Evolutionary conservation across 1,140 invertebrate species (phyloP).

Genomic region (Drosophila aff.): DNA sequence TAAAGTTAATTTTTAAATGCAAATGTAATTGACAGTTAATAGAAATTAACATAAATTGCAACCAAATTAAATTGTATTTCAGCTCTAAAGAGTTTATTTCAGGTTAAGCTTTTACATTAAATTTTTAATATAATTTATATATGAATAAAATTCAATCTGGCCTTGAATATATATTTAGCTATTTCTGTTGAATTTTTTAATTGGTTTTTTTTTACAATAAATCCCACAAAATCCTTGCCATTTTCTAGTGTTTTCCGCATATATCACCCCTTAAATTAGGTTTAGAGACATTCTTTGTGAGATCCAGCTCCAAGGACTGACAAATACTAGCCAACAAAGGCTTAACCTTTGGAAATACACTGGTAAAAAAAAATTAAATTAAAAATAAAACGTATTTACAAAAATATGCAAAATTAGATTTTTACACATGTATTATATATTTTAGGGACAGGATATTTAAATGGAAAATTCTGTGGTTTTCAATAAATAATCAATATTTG

Average conservation of each 20-base stretch:
- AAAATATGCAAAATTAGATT: neutral
- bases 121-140: neutral
- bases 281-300: conserved; percentile 53
- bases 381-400: neutral
- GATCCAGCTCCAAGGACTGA: conserved; percentile 57
- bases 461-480: neutral
- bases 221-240: conserved; percentile 1
- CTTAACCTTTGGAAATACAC: conserved; percentile 2
- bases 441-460: neutral
- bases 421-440: neutral
- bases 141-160: neutral
- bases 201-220: neutral
- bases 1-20: neutral
- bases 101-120: too few species aligned
- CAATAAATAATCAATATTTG: conserved; percentile 11
- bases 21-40: neutral
- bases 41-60: neutral
- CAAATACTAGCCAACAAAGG: conserved; percentile 9
- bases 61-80: neutral
- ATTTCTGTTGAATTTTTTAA: neutral
- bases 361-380: neutral
- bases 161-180: neutral
- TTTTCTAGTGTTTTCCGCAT: neutral
- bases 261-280: conserved; percentile 18
- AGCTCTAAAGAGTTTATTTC: too few species aligned